Conservation (phyloP, 2,888 invertebrate species). For the Odontomyia ornata region DNA sequence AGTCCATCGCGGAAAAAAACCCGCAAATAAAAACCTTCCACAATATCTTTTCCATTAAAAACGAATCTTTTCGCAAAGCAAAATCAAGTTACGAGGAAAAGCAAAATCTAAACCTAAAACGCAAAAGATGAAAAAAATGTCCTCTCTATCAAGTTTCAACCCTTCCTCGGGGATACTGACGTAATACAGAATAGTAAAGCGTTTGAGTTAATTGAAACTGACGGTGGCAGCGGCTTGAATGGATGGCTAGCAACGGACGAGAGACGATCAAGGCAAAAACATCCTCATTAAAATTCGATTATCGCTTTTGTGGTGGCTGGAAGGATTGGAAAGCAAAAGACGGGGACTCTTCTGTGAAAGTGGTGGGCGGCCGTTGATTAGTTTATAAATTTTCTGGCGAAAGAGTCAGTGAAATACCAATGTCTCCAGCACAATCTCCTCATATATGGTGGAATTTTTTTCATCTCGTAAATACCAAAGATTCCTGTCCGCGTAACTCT, state of each 20-base stretch:
- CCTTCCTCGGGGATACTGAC: no score
- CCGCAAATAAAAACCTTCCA: no score
- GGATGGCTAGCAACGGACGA: background rate
- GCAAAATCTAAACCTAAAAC: no score
- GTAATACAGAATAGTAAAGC: no score
- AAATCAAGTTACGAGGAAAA: no score
- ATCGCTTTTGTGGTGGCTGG: background rate
- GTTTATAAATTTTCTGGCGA: constrained; percentile 32
- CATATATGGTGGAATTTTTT: constrained; percentile 37
- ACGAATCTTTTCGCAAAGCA: no score
- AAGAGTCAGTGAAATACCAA: constrained; percentile 20
- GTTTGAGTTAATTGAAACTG: no score
- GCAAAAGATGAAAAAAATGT: no score
- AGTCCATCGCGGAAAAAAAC: no score
- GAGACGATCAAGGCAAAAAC: background rate
- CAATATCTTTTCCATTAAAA: no score
- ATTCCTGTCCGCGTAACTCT: constrained; percentile 16
- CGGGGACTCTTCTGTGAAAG: background rate
- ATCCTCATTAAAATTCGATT: constrained; percentile 23
- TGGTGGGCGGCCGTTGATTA: constrained; percentile 16
- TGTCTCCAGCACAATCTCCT: constrained; percentile 8
- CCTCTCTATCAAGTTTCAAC: no score
- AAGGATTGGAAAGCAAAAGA: background rate
- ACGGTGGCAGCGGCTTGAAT: background rate
- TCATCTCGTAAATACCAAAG: constrained; percentile 37